phyloP scores from a whole-genome alignment of 2,888 invertebrate species.

The Dasysyrphus tricinctus region DNA sequence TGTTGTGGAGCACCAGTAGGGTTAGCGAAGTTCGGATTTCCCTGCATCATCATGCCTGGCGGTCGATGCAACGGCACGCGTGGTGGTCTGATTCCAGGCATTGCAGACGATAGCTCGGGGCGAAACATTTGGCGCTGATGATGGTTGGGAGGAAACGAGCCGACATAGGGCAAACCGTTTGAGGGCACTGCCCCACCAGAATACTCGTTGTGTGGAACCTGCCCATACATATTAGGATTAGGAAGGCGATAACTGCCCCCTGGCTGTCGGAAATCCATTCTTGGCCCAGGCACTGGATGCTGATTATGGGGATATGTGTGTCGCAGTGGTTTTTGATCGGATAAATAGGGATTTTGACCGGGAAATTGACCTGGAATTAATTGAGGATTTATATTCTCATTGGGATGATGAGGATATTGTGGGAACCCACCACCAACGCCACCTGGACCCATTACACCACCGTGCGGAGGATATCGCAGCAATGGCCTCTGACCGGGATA shows the following conservation, averaged over 20 bases:
- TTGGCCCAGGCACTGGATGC: constrained; percentile 77
- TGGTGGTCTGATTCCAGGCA: constrained; percentile 81
- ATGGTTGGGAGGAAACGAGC: constrained; percentile 76
- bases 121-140: constrained; percentile 77
- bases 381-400: constrained; percentile 77
- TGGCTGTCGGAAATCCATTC: constrained; percentile 74
- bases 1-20: constrained; percentile 77
- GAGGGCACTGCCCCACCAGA: constrained; percentile 74
- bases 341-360: constrained; percentile 60
- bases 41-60: constrained; percentile 78
- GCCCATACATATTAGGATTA: constrained; percentile 77
- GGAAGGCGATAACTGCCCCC: constrained; percentile 77
- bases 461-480: constrained; percentile 79
- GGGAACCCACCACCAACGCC: constrained; percentile 74
- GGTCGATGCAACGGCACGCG: constrained; percentile 85
- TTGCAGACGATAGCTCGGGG: constrained; percentile 76
- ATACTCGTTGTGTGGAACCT: constrained; percentile 77
- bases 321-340: constrained; percentile 76
- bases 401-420: constrained; percentile 73
- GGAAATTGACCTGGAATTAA: constrained; percentile 82
- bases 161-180: constrained; percentile 73
- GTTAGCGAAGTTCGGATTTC: constrained; percentile 78
- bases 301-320: constrained; percentile 79
- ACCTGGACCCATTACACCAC: constrained; percentile 76
- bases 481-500: constrained; percentile 78